A percentile compares a stretch with the other conserved stretches of the same genome.
Conservation (phyloP, 2,113 vertebrate genomes). For the Onychorhynchus coronatus region DNA sequence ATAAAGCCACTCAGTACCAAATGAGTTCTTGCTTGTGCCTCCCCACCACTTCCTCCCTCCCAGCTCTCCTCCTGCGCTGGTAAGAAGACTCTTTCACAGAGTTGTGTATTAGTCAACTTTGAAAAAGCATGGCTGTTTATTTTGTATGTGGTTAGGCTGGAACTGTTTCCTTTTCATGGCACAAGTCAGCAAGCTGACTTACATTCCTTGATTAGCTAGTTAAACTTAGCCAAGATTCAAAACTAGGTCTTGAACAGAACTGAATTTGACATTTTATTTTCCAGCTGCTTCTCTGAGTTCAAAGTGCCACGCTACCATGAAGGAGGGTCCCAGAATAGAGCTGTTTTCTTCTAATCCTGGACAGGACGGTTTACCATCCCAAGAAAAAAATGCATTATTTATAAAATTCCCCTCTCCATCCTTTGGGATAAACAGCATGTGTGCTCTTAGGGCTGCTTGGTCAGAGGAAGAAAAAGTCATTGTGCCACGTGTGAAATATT, state of each 20-base stretch:
- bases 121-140: neutral
- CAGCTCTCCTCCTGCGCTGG: neutral
- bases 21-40: neutral
- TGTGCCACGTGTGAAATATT: neutral
- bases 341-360: neutral
- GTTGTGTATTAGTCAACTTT: neutral
- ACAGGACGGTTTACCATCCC: neutral
- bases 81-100: neutral
- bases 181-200: neutral
- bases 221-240: neutral
- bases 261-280: conserved; percentile 25
- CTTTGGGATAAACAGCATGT: neutral
- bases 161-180: neutral
- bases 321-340: neutral
- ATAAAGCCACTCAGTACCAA: neutral
- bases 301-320: rapidly evolving
- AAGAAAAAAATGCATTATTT: neutral
- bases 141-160: neutral
- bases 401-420: neutral
- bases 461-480: neutral
- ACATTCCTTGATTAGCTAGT: neutral
- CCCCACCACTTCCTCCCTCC: neutral
- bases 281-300: neutral
- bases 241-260: neutral
- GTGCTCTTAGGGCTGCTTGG: rapidly evolving